Evolutionary conservation across 2,888 invertebrate genomes (phyloP).

Genomic region (Standfussiana lucernea): DNA sequence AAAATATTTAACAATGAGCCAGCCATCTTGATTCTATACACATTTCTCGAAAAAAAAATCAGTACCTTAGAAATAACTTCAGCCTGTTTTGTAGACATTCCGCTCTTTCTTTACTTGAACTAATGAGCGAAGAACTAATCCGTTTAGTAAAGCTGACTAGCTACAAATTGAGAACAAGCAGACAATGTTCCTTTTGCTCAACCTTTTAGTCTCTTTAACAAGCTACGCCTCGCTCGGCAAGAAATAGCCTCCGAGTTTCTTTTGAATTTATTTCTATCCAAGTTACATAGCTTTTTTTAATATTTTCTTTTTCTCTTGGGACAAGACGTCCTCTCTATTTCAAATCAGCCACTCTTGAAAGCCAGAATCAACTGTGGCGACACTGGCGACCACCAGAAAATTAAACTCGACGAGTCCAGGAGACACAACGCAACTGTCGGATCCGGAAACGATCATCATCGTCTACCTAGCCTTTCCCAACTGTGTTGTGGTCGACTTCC

Average conservation of each 20-base stretch:
- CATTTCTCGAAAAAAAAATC: not conserved
- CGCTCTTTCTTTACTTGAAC: constrained; percentile 11
- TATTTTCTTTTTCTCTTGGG: not conserved
- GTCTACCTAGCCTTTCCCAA: not conserved
- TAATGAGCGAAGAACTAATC: constrained; percentile 43
- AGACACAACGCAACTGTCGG: not conserved
- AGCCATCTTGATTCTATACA: not conserved
- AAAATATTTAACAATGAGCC: not conserved
- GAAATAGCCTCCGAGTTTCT: not conserved
- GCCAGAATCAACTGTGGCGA: not conserved
- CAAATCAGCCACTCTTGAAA: not conserved
- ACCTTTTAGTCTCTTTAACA: constrained; percentile 3
- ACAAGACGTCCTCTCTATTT: not conserved
- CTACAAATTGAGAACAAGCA: constrained; percentile 33
- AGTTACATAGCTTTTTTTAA: not conserved
- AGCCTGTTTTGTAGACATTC: not conserved
- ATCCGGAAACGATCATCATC: not conserved
- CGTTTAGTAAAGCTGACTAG: constrained; percentile 27
- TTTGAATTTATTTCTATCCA: not conserved
- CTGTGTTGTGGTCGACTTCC: not conserved
- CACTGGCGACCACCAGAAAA: not conserved
- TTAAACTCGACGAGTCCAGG: not conserved
- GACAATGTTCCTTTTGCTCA: not conserved
- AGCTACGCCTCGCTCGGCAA: not conserved
- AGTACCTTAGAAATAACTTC: not conserved